phyloP scores from a whole-genome alignment of 2,113 vertebrate genomes.

The Saccopteryx bilineata region DNA sequence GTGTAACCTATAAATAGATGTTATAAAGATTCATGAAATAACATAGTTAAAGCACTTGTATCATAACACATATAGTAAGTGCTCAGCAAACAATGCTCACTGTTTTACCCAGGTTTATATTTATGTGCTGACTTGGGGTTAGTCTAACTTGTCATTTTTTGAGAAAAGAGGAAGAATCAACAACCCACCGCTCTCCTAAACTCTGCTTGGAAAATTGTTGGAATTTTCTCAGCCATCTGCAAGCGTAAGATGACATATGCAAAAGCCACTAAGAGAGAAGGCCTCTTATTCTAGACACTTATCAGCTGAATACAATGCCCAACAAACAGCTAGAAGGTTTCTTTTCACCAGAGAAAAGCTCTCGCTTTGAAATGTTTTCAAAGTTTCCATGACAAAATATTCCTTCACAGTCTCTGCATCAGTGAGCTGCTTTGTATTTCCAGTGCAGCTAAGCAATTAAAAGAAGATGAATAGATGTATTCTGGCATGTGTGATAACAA shows the following conservation, averaged over 20 bases:
- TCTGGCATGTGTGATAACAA: constrained; percentile 78
- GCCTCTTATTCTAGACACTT: constrained; percentile 58
- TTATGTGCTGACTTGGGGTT: not conserved
- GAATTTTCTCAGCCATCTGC: not conserved
- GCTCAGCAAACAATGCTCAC: not conserved
- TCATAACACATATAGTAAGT: not conserved
- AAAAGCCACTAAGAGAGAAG: constrained; percentile 39
- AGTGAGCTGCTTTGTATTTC: constrained; percentile 78
- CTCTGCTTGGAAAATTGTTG: constrained; percentile 1
- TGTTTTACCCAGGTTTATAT: not conserved
- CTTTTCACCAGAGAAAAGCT: constrained; percentile 67
- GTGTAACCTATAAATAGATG: not conserved
- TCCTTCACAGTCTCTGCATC: constrained; percentile 80
- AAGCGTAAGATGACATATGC: constrained; percentile 11
- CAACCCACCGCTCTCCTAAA: not conserved
- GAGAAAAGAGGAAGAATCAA: not conserved
- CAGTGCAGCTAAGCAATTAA: constrained; percentile 82
- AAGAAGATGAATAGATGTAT: constrained; percentile 84
- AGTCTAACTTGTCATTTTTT: constrained; percentile 15
- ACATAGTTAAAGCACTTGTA: not conserved
- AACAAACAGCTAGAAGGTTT: constrained; percentile 67
- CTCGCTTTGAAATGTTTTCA: constrained; percentile 81
- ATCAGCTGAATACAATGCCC: constrained; percentile 57
- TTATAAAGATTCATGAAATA: constrained; percentile 2
- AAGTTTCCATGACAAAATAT: constrained; percentile 83